Percentiles rank a stretch among this genome's conserved stretches.
These are phyloP conservation scores for Nemotelus nigrinus DNA, from an alignment of 2,888 invertebrate species.

Conservation along the genomic window DNA sequence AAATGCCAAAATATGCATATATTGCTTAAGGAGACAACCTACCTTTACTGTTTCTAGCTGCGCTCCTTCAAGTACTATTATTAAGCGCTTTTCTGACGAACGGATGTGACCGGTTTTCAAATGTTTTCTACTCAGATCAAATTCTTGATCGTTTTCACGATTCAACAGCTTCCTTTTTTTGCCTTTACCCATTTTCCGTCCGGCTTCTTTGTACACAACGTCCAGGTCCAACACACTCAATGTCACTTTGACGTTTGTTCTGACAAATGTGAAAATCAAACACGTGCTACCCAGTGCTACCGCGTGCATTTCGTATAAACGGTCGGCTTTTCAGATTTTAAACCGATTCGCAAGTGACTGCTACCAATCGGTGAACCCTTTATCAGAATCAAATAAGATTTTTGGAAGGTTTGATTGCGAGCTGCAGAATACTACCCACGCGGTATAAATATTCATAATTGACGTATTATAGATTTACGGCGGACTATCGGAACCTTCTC, in stretches of 20 bases:
- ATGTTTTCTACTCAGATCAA: conserved; percentile 81
- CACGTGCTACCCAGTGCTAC: neutral
- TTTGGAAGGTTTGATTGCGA: no score
- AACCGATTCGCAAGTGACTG: conserved; percentile 8
- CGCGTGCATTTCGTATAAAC: neutral
- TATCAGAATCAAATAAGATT: neutral
- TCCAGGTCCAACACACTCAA: neutral
- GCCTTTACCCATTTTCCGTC: conserved; percentile 50
- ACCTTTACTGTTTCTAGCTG: conserved; percentile 97
- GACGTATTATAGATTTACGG: no score
- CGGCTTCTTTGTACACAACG: neutral
- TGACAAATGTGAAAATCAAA: neutral
- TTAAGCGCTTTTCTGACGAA: conserved; percentile 88
- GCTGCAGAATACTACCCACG: no score
- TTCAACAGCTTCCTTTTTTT: conserved; percentile 60
- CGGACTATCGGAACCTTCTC: no score
- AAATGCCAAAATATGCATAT: neutral
- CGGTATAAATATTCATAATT: no score
- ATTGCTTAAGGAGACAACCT: conserved; percentile 51
- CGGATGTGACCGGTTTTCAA: conserved; percentile 80
- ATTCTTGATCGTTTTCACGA: conserved; percentile 76
- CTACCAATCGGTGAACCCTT: conserved; percentile 39
- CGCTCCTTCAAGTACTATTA: conserved; percentile 92
- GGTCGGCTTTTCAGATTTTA: neutral
- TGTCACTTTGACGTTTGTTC: neutral